These are phyloP conservation scores for Hemaris fuciformis DNA, from an alignment of 2,888 invertebrate species.

Conservation along the genomic window DNA sequence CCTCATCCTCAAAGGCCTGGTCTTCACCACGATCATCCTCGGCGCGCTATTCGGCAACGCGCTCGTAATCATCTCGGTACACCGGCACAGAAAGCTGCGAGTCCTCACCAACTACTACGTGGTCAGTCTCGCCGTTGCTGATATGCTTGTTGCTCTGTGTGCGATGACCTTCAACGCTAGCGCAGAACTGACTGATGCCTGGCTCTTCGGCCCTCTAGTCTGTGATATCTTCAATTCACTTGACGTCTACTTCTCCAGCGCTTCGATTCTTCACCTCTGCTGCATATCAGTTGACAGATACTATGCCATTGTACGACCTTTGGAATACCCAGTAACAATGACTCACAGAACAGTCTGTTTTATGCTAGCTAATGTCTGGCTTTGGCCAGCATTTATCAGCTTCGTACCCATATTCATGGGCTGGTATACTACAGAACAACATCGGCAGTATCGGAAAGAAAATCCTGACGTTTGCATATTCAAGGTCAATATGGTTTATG, in stretches of 20 bases:
- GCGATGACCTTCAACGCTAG: conserved; percentile 97
- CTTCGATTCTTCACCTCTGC: conserved; percentile 95
- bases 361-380: conserved; percentile 95
- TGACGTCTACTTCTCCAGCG: conserved; percentile 96
- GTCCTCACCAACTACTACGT: conserved; percentile 98
- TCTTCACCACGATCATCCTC: conserved; percentile 93
- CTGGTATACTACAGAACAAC: conserved; percentile 94
- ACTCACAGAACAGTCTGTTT: conserved; percentile 90
- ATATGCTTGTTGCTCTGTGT: conserved; percentile 94
- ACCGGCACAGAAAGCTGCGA: conserved; percentile 89
- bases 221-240: conserved; percentile 97
- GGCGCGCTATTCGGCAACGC: conserved; percentile 96
- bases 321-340: conserved; percentile 96
- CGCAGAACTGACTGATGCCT: conserved; percentile 91
- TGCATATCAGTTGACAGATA: conserved; percentile 97
- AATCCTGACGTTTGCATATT: conserved; percentile 91
- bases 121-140: conserved; percentile 96
- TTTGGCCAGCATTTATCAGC: conserved; percentile 94
- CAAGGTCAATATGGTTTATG: conserved; percentile 93
- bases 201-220: conserved; percentile 94
- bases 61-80: conserved; percentile 92
- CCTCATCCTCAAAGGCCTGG: conserved; percentile 86
- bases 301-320: conserved; percentile 94
- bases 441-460: conserved; percentile 82
- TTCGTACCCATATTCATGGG: conserved; percentile 97